phyloP scores from a whole-genome alignment of 2,113 vertebrate species.

The Aix galericulata region DNA sequence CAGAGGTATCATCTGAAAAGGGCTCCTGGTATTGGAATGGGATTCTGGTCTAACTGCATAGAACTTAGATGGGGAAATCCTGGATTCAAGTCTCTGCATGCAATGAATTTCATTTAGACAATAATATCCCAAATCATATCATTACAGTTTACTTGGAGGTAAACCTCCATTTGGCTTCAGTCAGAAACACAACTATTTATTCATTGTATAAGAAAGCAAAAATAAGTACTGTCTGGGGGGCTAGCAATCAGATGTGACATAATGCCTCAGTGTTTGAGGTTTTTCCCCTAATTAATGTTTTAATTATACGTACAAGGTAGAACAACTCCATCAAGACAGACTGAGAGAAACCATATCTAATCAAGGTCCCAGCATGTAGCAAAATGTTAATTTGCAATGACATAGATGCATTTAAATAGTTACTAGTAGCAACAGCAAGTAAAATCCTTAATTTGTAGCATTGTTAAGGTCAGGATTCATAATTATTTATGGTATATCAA shows the following conservation, averaged over 20 bases:
- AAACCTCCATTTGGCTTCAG: not conserved
- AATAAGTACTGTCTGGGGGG: not conserved
- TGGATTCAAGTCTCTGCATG: not conserved
- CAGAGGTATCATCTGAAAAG: not conserved
- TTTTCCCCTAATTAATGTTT: not conserved
- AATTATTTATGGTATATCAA: slow-evolving; percentile 42
- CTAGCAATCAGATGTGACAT: not conserved
- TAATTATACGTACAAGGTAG: not conserved
- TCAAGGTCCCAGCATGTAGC: not conserved
- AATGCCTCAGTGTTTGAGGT: not conserved
- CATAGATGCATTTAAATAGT: not conserved
- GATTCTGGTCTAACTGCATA: not conserved
- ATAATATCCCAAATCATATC: not conserved
- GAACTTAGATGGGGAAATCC: not conserved
- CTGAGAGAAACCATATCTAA: not conserved
- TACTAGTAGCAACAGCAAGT: not conserved
- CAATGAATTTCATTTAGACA: not conserved
- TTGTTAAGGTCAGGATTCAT: slow-evolving; percentile 8
- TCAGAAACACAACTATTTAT: not conserved
- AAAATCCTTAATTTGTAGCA: not conserved
- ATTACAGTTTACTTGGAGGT: not conserved
- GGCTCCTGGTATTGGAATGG: not conserved
- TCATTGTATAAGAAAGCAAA: not conserved
- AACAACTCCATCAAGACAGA: not conserved
- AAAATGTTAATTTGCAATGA: not conserved